These are phyloP conservation scores for Grantiella picta DNA, from an alignment of 2,113 vertebrate species.

Conservation along the genomic window DNA sequence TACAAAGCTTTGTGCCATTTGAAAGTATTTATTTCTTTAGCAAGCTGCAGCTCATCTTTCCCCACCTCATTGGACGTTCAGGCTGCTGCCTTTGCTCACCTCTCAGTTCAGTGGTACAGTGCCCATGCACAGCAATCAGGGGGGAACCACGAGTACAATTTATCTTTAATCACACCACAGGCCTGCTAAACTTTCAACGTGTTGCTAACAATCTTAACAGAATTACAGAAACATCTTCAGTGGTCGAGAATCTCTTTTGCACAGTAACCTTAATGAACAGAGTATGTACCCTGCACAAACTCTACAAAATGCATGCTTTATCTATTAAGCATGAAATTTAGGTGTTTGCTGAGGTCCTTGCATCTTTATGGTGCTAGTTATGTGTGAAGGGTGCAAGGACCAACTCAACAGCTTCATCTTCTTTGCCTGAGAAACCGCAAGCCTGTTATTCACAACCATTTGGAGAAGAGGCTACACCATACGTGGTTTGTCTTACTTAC, in stretches of 20 bases:
- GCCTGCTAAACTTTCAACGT: constrained; percentile 22
- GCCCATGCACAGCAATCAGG: not conserved
- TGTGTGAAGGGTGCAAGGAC: constrained; percentile 70
- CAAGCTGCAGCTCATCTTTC: not conserved
- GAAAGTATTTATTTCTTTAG: not conserved
- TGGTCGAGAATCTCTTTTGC: constrained; percentile 29
- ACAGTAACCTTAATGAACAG: constrained; percentile 41
- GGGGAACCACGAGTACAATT: not conserved
- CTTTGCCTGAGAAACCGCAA: constrained; percentile 56
- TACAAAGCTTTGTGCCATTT: constrained; percentile 65
- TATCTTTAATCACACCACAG: not conserved
- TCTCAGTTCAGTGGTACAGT: constrained; percentile 12
- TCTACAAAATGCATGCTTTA: constrained; percentile 66
- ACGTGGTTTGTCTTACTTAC: constrained; percentile 27
- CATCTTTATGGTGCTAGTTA: constrained; percentile 75
- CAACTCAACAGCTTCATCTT: constrained; percentile 43
- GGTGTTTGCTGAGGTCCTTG: constrained; percentile 69
- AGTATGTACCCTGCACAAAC: constrained; percentile 32
- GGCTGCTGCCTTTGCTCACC: constrained; percentile 50
- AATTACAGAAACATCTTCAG: not conserved
- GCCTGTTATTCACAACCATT: not conserved
- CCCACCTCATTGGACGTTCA: not conserved
- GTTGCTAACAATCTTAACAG: constrained; percentile 42
- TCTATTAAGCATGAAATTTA: constrained; percentile 66
- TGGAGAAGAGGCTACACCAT: constrained; percentile 12